These are phyloP conservation scores for Zaprionus obscuricornis DNA, from an alignment of 2,888 invertebrate genomes.

Conservation along the genomic window DNA sequence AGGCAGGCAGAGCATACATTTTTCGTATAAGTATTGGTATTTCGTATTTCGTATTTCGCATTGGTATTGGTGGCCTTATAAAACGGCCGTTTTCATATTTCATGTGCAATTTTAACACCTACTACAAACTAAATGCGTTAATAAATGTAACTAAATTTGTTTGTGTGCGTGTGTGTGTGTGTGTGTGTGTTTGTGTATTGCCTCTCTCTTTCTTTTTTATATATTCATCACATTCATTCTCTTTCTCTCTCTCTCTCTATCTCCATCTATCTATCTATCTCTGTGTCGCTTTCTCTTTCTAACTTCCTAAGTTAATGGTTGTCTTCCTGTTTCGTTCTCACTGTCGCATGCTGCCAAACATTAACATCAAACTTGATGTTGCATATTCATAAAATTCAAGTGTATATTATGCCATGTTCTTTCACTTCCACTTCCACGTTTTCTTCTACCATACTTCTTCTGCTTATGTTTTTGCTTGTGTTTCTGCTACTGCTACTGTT, in stretches of 20 bases:
- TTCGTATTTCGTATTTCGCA: too few relatives aligned
- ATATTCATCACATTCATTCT: too few relatives aligned
- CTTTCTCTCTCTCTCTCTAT: neutral
- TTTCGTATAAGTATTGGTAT: too few relatives aligned
- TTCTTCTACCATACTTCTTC: too few relatives aligned
- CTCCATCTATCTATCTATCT: slow-evolving; percentile 1
- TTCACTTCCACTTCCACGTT: too few relatives aligned
- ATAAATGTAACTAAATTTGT: slow-evolving; percentile 43
- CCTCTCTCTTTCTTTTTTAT: neutral
- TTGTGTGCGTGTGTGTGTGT: slow-evolving; percentile 9
- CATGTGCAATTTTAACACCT: slow-evolving; percentile 76
- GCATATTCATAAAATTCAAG: slow-evolving; percentile 69
- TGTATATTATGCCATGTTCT: slow-evolving; percentile 29
- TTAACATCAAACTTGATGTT: slow-evolving; percentile 66
- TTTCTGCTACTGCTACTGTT: slow-evolving; percentile 3
- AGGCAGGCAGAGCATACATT: too few relatives aligned
- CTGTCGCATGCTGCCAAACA: slow-evolving; percentile 43
- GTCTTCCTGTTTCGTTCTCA: slow-evolving; percentile 1
- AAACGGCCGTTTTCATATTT: slow-evolving; percentile 73
- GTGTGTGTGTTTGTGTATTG: neutral
- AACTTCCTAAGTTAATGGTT: too few relatives aligned
- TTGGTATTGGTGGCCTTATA: slow-evolving; percentile 28
- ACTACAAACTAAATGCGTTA: slow-evolving; percentile 61
- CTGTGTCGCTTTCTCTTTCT: slow-evolving; percentile 1
- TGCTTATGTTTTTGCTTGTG: too few relatives aligned